Base-by-base conservation (phyloP, 1,140 invertebrate genomes). In the Pomacea maculata region DNA sequence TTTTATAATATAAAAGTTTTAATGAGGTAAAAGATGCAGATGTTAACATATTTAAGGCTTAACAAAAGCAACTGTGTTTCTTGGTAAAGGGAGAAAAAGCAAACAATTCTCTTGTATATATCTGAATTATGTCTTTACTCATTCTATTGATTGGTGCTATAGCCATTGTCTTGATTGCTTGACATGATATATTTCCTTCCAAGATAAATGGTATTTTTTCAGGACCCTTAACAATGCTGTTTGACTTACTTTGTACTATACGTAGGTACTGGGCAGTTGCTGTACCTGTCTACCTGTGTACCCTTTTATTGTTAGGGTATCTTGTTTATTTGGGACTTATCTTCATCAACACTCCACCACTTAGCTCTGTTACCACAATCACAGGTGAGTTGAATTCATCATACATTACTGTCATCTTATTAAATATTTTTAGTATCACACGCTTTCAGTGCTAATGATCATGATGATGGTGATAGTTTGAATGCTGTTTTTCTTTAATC, bases 311-410 rank as follows among this genome's bases (percentile, higher is more conserved):
- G 55, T 89, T 96, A 34, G 96, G 97, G 92, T 95, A 94, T 29
- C 95, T 96, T 87, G 91, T 96, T 72, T 98, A 98, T 91, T 96
- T 96, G 19, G 95, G 95, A 81, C 93, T 96, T 29, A 96, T 96
- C 89, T 93, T 96, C 75, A 92, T 94, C 34, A 93, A 96, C 91
- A 96, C 95, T 64, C 94, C 94, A 17, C 89, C 94, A 85, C 93
- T 96, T 57, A 92, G 96, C 90, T 94, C 94, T 83, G 86, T 94
- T 25, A 92, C 91, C 77, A 95, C 95, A 6, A 94, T 97, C 78
- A 94, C 89, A 71, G 96, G 97, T 92, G 87, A 92, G 82, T 90
- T 87, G 90, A 52, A 45, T n/a, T 54, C 19, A 65, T 15, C 29
- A 34, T 25, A 21, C 61, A 61, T 64, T 21, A 19, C 34, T n/a